Evolutionary conservation across 1,140 invertebrate species (phyloP).

Genomic region (Drosophila melanogaster): Release_6_plus_ISO1_MT NT_033777.3:26247001-26247500

Average conservation of each 20-base stretch:
- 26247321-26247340: neutral
- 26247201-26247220: too few relatives aligned
- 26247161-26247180: too few relatives aligned
- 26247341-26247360: neutral
- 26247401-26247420: slow-evolving; percentile 55
- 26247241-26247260: too few relatives aligned
- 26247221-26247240: too few relatives aligned
- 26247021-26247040: neutral
- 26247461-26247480: slow-evolving; percentile 14
- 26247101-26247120: too few relatives aligned
- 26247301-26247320: slow-evolving; percentile 9
- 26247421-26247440: slow-evolving; percentile 66
- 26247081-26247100: too few relatives aligned
- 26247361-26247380: slow-evolving; percentile 1
- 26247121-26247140: too few relatives aligned
- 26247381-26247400: slow-evolving; percentile 62
- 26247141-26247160: too few relatives aligned
- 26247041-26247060: neutral
- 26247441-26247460: slow-evolving; percentile 35
- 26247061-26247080: neutral
- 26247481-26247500: slow-evolving; percentile 14
- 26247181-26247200: too few relatives aligned
- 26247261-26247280: neutral
- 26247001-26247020: neutral
- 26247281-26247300: slow-evolving; percentile 23